Conservation (phyloP, 2,113 vertebrate genomes). For the Gymnocephalus cernua region DNA sequence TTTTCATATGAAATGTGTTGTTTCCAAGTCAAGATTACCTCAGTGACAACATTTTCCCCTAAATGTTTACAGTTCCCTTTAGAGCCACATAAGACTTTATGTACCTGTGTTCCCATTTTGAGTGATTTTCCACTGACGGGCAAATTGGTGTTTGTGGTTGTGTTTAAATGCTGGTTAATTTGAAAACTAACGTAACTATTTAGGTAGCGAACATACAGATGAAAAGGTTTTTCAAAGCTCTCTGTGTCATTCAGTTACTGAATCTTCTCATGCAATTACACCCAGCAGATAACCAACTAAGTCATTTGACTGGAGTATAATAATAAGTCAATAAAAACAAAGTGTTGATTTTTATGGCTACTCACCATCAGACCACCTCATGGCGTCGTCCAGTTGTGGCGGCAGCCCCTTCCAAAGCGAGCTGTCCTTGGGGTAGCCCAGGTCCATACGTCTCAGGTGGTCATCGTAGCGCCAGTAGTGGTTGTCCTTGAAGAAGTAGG, state of each 20-base stretch:
- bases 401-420: slow-evolving; percentile 94
- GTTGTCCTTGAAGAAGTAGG: slow-evolving; percentile 96
- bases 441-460: slow-evolving; percentile 90
- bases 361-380: slow-evolving; percentile 97
- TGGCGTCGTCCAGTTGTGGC: slow-evolving; percentile 90
- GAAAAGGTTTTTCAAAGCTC: not conserved
- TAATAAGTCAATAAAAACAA: not conserved
- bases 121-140: slow-evolving; percentile 4
- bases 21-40: not conserved
- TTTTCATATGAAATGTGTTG: not conserved
- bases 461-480: slow-evolving; percentile 95
- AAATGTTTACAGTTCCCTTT: slow-evolving; percentile 15
- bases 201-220: not conserved
- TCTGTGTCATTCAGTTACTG: not conserved
- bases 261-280: not conserved
- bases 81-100: slow-evolving; percentile 11
- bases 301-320: not conserved
- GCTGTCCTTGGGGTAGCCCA: slow-evolving; percentile 91
- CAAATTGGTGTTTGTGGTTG: not conserved
- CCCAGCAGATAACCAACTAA: not conserved
- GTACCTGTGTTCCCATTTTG: not conserved
- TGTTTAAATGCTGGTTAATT: not conserved
- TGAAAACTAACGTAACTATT: not conserved
- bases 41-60: not conserved
- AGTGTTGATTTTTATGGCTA: not conserved